A percentile compares a stretch with the other conserved stretches of the same genome.
Conservation (phyloP, 2,113 vertebrate genomes). For the Anseranas semipalmata region DNA sequence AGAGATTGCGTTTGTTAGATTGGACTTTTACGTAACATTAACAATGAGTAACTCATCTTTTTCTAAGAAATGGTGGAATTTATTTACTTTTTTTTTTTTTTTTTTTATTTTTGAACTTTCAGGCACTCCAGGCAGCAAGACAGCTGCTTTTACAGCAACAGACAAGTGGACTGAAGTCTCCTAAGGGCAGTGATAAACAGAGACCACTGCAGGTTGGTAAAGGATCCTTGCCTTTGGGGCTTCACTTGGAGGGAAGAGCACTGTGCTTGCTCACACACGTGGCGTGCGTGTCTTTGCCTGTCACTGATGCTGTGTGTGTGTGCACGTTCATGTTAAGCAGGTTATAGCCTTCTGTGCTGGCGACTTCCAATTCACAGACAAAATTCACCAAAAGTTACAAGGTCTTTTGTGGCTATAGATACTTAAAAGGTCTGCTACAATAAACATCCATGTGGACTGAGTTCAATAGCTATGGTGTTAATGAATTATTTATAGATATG, state of each 20-base stretch:
- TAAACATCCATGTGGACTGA: background rate
- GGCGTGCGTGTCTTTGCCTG: background rate
- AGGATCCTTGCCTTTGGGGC: constrained; percentile 22
- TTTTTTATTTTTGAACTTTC: constrained; percentile 54
- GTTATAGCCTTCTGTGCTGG: background rate
- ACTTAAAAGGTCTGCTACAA: constrained; percentile 6
- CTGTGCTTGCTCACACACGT: background rate
- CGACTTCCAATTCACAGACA: constrained; percentile 20
- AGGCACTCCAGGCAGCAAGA: constrained; percentile 98
- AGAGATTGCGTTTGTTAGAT: constrained; percentile 33
- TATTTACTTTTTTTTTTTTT: background rate
- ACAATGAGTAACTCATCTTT: constrained; percentile 27
- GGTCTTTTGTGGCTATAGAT: constrained; percentile 21
- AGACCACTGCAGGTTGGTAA: constrained; percentile 96
- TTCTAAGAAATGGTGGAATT: constrained; percentile 56
- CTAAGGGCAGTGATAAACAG: constrained; percentile 98
- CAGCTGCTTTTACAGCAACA: constrained; percentile 99
- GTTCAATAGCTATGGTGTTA: background rate
- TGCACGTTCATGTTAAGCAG: background rate
- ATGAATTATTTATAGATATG: background rate
- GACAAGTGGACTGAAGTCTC: constrained; percentile 98
- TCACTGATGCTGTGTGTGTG: background rate
- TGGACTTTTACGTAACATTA: constrained; percentile 32
- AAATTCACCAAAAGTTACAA: background rate
- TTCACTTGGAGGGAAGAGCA: background rate